Base-by-base conservation (phyloP, 2,888 invertebrate genomes). In the Hirtodrosophila duncani region DNA sequence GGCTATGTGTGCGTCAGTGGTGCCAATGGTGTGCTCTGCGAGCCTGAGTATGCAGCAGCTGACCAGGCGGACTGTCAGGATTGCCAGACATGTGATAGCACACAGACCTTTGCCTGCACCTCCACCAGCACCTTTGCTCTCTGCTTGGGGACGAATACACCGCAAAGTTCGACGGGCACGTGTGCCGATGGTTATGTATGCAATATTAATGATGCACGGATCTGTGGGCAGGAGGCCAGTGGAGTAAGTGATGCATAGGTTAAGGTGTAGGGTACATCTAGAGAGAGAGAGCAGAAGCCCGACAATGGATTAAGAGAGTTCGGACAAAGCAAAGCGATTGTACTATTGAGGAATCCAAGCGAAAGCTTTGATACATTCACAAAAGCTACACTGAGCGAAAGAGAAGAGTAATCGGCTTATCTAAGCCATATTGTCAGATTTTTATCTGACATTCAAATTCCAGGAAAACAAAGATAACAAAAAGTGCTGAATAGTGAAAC, bases 51-150 rank as follows among this genome's bases (percentile, higher is more conserved):
- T 2, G 24, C 33, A 0, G 41, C 27, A 6, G 43, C 18, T 34
- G 38, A 26, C 3, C 18, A 13, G 3, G 64, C 59, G 1, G 69
- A 63, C 6, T 84, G 84, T n/a, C 56, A 55, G 41, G 59, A 65
- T 3, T 84, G 83, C 51, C 69, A 82, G 52, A 69, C 34, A 43
- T 84, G 83, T 34, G 75, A 82, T 37, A 21, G 37, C 0, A 70
- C 27, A 10, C 18, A 38, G 1, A 72, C 70, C 0, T 84, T 84
- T 27, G 83, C 83, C 41, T 84, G 83, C 48, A 84, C 81, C 2
- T 67, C 75, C 3, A 48, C 61, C 7, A 53, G 27, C 20, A 74
- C 60, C 5, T 84, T 77, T 27, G 70, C 82, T 0, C 62, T 84
- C 8, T 84, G 83, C 33, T 55, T 82, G 39, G 83, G 84, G 17